Conservation (phyloP, 35 echinoderm and acorn worm species). For the Ophioderma brevispina region DNA sequence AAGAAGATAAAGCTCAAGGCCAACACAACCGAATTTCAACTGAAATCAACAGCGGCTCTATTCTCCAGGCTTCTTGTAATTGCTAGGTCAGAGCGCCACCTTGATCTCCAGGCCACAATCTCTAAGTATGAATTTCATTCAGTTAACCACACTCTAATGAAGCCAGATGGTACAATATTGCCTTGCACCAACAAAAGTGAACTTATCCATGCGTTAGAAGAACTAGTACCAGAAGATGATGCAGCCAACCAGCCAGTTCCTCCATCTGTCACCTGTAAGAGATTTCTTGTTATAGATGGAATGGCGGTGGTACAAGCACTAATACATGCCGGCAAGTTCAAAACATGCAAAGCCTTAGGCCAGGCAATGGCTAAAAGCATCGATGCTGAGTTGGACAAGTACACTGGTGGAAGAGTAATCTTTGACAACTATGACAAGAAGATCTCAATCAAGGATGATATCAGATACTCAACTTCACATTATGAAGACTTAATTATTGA, state of each 20-base stretch:
- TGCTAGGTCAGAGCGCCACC: not conserved
- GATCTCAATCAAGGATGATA: no score
- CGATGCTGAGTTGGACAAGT: no score
- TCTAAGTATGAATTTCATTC: conserved; percentile 17
- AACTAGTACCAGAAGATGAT: no score
- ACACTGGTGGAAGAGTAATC: no score
- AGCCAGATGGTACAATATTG: conserved; percentile 10
- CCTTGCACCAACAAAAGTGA: not conserved
- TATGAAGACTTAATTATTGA: not conserved
- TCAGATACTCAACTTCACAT: no score
- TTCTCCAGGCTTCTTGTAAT: conserved; percentile 38
- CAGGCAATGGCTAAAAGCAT: conserved; percentile 7
- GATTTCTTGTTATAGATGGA: conserved; percentile 7
- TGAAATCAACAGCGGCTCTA: conserved; percentile 17
- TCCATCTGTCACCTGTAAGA: not conserved
- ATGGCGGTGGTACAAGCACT: conserved; percentile 7
- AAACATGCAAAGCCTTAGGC: conserved; percentile 34
- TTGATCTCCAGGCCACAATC: conserved; percentile 13
- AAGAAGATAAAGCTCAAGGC: conserved; percentile 24
- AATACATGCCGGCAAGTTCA: conserved; percentile 11
- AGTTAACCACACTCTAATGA: conserved; percentile 2
- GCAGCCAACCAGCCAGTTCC: not conserved
- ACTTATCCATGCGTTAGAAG: conserved; percentile 17
- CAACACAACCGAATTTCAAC: conserved; percentile 32
- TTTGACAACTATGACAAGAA: no score